Percentiles rank a stretch among this genome's conserved stretches.
phyloP scores from a whole-genome alignment of 2,113 vertebrate genomes.

The Embiotoca jacksoni region DNA sequence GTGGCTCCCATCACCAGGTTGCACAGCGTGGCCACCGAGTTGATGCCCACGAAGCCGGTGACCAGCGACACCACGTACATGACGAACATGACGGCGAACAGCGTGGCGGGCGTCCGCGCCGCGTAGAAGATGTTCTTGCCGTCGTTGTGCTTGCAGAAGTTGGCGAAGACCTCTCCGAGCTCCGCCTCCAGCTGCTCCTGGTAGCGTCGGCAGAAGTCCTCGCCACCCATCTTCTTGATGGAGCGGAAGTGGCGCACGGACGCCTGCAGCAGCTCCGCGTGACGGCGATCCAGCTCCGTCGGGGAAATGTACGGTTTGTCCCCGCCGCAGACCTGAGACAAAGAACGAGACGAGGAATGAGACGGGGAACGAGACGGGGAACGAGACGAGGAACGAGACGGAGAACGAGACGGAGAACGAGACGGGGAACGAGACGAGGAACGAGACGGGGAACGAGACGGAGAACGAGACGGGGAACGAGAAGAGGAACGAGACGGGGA shows the following conservation, averaged over 20 bases:
- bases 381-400: too few relatives aligned
- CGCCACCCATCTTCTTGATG: constrained; percentile 97
- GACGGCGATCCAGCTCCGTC: constrained; percentile 90
- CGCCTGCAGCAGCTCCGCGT: constrained; percentile 84
- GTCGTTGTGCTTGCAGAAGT: constrained; percentile 95
- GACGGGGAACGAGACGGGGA: too few relatives aligned
- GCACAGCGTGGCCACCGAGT: constrained; percentile 90
- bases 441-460: too few relatives aligned
- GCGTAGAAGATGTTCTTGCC: constrained; percentile 98
- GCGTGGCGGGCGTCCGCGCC: constrained; percentile 93
- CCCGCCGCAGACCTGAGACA: constrained; percentile 91
- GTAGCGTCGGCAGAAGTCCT: constrained; percentile 94
- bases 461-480: too few relatives aligned
- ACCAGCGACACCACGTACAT: constrained; percentile 94
- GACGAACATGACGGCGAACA: constrained; percentile 94
- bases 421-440: too few relatives aligned
- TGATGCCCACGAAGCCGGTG: constrained; percentile 94
- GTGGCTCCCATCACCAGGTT: constrained; percentile 94
- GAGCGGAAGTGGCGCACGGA: constrained; percentile 89
- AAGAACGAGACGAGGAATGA: not conserved
- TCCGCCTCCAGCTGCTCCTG: constrained; percentile 94
- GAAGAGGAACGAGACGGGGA: too few relatives aligned
- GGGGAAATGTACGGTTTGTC: constrained; percentile 95
- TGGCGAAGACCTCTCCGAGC: constrained; percentile 91
- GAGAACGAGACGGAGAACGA: too few relatives aligned